These are phyloP conservation scores for Rhagophthalmus giganteus DNA, from an alignment of 2,888 invertebrate genomes.

Conservation along the genomic window DNA sequence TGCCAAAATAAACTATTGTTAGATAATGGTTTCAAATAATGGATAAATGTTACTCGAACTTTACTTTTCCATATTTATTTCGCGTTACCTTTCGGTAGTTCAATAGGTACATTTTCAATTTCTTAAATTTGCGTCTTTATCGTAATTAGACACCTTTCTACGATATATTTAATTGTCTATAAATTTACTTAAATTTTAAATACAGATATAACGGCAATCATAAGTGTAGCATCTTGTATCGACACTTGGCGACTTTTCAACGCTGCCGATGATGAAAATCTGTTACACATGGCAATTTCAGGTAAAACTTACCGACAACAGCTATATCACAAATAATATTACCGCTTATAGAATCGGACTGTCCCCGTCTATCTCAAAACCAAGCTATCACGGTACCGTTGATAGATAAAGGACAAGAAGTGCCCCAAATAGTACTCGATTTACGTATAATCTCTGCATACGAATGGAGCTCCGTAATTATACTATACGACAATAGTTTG, in stretches of 20 bases:
- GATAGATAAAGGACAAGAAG: constrained; percentile 69
- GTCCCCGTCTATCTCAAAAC: constrained; percentile 70
- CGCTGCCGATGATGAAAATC: constrained; percentile 63
- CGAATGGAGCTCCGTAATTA: constrained; percentile 71
- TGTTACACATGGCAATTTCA: constrained; percentile 74
- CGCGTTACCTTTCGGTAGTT: no score
- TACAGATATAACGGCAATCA: constrained; percentile 71
- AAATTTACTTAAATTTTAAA: background rate
- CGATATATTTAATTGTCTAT: no score
- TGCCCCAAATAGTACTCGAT: constrained; percentile 78
- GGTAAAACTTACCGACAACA: constrained; percentile 46
- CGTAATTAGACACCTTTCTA: no score
- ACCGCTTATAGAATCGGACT: constrained; percentile 65
- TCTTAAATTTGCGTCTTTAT: no score
- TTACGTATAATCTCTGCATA: constrained; percentile 67
- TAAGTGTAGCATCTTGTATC: constrained; percentile 74
- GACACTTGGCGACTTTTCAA: constrained; percentile 75
- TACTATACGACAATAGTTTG: constrained; percentile 74
- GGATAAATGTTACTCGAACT: no score
- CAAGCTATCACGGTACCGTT: constrained; percentile 74
- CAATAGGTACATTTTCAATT: no score
- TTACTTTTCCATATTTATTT: no score
- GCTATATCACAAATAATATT: background rate
- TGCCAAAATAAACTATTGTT: background rate
- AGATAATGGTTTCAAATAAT: background rate